Base-by-base conservation (phyloP, 2,113 vertebrate genomes). In the Chloropsis hardwickii region DNA sequence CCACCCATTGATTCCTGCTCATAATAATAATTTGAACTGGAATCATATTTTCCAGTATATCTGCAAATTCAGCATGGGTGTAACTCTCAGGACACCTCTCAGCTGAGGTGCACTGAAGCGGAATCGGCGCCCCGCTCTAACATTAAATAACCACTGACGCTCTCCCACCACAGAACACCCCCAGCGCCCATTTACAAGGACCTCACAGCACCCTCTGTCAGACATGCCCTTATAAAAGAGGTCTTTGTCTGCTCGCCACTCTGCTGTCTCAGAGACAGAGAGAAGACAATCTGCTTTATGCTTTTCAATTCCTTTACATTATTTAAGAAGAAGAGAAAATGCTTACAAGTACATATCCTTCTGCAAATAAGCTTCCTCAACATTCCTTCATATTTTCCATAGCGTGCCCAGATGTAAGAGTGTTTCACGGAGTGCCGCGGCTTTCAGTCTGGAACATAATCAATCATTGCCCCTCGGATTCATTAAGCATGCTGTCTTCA, bases 291-390 rank as follows among this genome's bases (percentile, higher is more conserved):
- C 67, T 51, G 85, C 78, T 95, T 85, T n/a, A 64, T 24, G 2
- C 77, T 85, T 81, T 83, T 24, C 65, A 95, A 86, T 85, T 66
- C 67, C 74, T 77, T 66, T 65, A 61, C 54, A 56, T 81, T 83
- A 83, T 69, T 65, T 45, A 91, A 77, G 27, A 81, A 72, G 27
- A 29, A 54, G 39, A 58, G 74, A 54, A 85, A 79, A 80, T 42
- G 97, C 98, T 99, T 98, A 98, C 98, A 94, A 91, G 97, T 91
- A 88, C 98, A 98, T 96, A 98, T 98, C 90, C 96, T 98, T 93
- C 95, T 97, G 97, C 98, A 99, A 96, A 99, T 97, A 90, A 98
- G 97, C 97, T 96, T 98, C 98, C 96, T 98, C 97, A 98, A 97
- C 98, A 98, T 97, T 94, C 92, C 95, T 97, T 97, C 97, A 97